These are phyloP conservation scores for Pollimyrus isidori DNA, from an alignment of 2,113 vertebrate genomes.

Conservation along the genomic window DNA sequence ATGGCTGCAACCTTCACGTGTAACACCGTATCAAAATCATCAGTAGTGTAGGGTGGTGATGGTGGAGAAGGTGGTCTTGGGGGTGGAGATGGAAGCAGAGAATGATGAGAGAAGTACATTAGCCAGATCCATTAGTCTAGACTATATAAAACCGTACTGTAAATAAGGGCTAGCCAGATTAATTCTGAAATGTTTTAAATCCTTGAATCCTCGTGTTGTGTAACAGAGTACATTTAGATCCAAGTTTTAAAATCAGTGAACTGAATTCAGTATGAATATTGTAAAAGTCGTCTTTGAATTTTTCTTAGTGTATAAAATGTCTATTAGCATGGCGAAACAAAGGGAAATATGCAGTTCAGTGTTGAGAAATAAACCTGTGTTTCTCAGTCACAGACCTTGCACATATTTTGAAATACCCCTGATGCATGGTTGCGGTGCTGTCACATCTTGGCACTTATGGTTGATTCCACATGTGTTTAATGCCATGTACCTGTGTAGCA, in stretches of 20 bases:
- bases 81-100: not conserved
- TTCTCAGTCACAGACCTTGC: not conserved
- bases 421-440: not conserved
- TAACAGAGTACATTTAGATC: not conserved
- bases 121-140: not conserved
- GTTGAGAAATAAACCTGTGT: not conserved
- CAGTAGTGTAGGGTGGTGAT: not conserved
- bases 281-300: not conserved
- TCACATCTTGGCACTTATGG: not conserved
- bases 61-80: not conserved
- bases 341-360: not conserved
- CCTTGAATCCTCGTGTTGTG: not conserved
- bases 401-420: not conserved
- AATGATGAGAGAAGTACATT: not conserved
- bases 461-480: not conserved
- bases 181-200: not conserved
- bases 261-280: not conserved
- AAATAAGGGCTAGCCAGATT: not conserved
- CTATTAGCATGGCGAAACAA: not conserved
- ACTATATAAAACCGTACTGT: not conserved
- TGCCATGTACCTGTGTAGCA: not conserved
- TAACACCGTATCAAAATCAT: not conserved
- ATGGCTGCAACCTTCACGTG: not conserved
- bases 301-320: not conserved
- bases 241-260: not conserved